Evolutionary conservation across 2,113 vertebrate species (phyloP).

Genomic region (Barnardius zonarius): DNA sequence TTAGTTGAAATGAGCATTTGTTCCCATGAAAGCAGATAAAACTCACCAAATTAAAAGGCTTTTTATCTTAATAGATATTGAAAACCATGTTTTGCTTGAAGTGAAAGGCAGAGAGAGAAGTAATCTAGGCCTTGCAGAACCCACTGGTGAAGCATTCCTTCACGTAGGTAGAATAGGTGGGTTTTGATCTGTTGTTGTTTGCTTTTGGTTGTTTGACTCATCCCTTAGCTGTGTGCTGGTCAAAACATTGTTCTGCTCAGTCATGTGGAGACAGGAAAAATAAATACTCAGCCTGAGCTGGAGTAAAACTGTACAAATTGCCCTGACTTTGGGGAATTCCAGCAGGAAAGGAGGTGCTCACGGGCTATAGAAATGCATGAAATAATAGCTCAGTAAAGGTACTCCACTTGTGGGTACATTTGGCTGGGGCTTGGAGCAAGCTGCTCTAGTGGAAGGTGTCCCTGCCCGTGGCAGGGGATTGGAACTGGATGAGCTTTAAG

Average conservation of each 20-base stretch:
- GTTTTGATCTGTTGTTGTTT: background rate
- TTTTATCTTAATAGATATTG: background rate
- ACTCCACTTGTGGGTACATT: background rate
- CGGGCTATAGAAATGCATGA: background rate
- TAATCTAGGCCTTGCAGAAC: background rate
- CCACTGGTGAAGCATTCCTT: background rate
- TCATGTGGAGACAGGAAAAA: conserved; percentile 9
- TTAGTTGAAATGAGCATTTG: background rate
- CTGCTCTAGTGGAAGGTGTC: background rate
- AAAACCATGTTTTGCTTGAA: background rate
- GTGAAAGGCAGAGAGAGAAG: background rate
- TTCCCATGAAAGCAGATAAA: background rate
- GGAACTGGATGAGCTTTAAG: background rate
- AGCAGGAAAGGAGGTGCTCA: background rate
- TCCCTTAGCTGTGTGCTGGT: background rate
- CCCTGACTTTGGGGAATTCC: background rate
- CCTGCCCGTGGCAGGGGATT: background rate
- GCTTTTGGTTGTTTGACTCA: background rate
- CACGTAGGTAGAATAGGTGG: background rate
- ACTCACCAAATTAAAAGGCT: background rate
- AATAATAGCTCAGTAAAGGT: background rate
- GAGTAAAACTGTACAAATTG: background rate
- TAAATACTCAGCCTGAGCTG: background rate
- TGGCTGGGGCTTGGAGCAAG: background rate
- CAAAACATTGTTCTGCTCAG: conserved; percentile 1